Evolutionary conservation across 2,888 invertebrate species (phyloP).

Genomic region (Dynastes tityus): DNA sequence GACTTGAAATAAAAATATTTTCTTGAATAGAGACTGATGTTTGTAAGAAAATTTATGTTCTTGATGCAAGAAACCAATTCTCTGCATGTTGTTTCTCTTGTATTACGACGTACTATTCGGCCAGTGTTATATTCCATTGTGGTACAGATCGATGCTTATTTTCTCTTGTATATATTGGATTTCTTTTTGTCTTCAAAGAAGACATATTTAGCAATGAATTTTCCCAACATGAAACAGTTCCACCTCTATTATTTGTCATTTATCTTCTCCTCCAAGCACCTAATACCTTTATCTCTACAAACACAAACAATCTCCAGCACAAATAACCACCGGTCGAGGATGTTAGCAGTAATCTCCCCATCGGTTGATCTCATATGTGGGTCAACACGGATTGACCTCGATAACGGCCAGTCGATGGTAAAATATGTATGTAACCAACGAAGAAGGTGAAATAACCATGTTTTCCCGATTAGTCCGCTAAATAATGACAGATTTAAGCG

Average conservation of each 20-base stretch:
- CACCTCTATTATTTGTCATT: constrained; percentile 2
- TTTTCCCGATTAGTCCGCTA: constrained; percentile 3
- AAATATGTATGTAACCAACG: constrained; percentile 30
- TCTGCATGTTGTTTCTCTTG: no score
- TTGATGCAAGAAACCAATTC: no score
- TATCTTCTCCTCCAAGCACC: constrained; percentile 21
- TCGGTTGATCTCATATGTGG: constrained; percentile 10
- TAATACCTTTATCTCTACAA: constrained; percentile 14
- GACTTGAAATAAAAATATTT: no score
- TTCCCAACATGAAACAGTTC: no score
- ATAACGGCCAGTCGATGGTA: constrained; percentile 26
- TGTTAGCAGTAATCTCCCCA: constrained; percentile 12
- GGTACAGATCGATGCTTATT: no score
- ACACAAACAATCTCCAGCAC: constrained; percentile 27
- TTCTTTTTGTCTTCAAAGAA: no score
- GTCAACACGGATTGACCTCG: constrained; percentile 39
- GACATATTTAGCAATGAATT: no score
- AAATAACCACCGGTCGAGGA: constrained; percentile 28
- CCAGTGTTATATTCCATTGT: no score
- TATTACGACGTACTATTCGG: no score
- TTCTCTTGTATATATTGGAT: no score
- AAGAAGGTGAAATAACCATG: constrained; percentile 11
- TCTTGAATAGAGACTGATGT: no score
- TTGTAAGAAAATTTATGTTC: no score
- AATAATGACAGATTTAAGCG: neutral